phyloP scores from a whole-genome alignment of 1,140 invertebrate genomes.

The Aphaenogaster ashmeadi region DNA sequence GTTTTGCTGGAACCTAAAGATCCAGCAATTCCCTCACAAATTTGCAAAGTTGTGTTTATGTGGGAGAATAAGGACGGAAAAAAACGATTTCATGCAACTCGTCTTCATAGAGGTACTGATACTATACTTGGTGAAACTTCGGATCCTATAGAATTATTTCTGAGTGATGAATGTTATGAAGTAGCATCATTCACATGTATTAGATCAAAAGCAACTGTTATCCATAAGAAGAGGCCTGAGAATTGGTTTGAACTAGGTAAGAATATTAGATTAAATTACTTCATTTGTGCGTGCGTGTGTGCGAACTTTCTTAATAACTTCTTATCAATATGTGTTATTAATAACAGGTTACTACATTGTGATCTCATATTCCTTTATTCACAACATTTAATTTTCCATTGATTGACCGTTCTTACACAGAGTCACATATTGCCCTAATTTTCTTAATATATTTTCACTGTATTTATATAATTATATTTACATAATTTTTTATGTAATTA shows the following conservation, averaged over 20 bases:
- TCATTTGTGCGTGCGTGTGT: too few species aligned
- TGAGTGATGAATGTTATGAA: constrained; percentile 92
- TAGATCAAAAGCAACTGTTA: constrained; percentile 85
- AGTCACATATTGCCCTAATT: too few species aligned
- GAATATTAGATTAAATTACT: background rate
- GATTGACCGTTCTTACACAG: too few species aligned
- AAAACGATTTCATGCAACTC: constrained; percentile 87
- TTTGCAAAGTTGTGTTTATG: constrained; percentile 92
- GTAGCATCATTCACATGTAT: constrained; percentile 89
- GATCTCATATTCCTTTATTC: too few species aligned
- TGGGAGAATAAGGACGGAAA: constrained; percentile 85
- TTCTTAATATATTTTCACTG: too few species aligned
- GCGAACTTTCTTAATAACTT: too few species aligned
- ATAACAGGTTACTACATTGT: too few species aligned
- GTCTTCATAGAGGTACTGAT: constrained; percentile 89
- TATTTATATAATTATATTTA: background rate
- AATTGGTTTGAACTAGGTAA: constrained; percentile 77
- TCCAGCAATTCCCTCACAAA: constrained; percentile 89
- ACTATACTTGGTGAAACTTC: constrained; percentile 94
- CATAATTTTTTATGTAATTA: constrained; percentile 24
- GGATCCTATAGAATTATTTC: constrained; percentile 93
- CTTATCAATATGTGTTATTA: too few species aligned
- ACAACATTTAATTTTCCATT: background rate
- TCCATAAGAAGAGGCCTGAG: constrained; percentile 59
- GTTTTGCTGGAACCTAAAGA: constrained; percentile 92